phyloP scores from a whole-genome alignment of 1,140 invertebrate species.

The Eupeodes corollae region DNA sequence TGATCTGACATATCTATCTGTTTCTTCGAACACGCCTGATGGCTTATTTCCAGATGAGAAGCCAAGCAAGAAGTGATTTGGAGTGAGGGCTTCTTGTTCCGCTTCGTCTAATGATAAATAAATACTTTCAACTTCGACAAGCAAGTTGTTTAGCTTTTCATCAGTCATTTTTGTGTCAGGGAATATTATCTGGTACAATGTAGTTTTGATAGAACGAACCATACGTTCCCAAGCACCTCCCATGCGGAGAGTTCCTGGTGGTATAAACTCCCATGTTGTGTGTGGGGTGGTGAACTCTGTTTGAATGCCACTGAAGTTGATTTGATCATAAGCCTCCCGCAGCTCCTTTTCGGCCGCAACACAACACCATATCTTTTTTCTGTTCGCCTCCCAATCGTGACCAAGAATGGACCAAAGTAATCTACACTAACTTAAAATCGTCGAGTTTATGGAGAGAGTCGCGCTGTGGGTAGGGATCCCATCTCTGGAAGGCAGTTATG shows the following conservation, averaged over 20 bases:
- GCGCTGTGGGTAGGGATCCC: not conserved
- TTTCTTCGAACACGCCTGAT: not conserved
- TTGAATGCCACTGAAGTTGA: not conserved
- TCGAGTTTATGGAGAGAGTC: not conserved
- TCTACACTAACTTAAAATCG: not conserved
- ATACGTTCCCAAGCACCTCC: slow-evolving; percentile 14
- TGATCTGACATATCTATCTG: not conserved
- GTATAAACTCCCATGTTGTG: slow-evolving; percentile 10
- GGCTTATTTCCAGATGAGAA: not conserved
- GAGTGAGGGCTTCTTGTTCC: slow-evolving; percentile 3
- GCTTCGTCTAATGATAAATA: not conserved
- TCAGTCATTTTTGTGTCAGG: not conserved
- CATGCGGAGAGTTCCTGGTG: slow-evolving; percentile 8
- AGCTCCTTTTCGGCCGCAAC: slow-evolving; percentile 6
- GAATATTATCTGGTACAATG: not conserved
- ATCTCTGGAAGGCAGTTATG: not conserved
- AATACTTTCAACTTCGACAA: slow-evolving; percentile 4
- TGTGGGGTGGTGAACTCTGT: not conserved
- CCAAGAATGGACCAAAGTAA: not conserved
- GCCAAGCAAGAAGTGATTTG: slow-evolving; percentile 6
- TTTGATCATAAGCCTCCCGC: not conserved
- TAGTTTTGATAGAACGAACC: slow-evolving; percentile 10
- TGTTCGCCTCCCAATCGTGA: not conserved
- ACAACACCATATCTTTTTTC: slow-evolving; percentile 18
- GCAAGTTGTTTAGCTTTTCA: slow-evolving; percentile 6